Evolutionary conservation across 2,113 vertebrate species (phyloP).

Genomic region (Plestiodon gilberti): DNA sequence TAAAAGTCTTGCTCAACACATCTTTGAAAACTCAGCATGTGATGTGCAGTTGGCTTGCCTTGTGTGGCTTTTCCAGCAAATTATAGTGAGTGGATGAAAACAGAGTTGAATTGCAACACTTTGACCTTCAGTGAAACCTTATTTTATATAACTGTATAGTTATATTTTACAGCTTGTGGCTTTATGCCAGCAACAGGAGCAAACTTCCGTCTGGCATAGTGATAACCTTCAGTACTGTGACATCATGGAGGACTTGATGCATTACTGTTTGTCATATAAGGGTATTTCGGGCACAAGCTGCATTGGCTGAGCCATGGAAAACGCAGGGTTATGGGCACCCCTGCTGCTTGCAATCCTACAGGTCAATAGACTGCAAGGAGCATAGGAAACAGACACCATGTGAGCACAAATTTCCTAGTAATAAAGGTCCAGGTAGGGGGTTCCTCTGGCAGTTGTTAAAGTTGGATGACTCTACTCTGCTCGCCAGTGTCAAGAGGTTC

Average conservation of each 20-base stretch:
- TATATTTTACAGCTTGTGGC: slow-evolving; percentile 2
- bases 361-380: background rate
- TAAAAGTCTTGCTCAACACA: background rate
- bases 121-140: slow-evolving; percentile 17
- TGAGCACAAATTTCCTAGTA: background rate
- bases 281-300: background rate
- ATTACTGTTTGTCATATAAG: background rate
- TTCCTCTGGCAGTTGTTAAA: background rate
- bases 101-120: slow-evolving; percentile 10
- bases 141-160: slow-evolving; percentile 17
- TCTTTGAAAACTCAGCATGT: background rate
- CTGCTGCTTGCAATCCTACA: background rate
- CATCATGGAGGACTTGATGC: background rate
- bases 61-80: background rate
- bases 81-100: slow-evolving; percentile 13
- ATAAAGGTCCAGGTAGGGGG: background rate
- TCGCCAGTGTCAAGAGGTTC: background rate
- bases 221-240: background rate
- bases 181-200: background rate
- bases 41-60: background rate
- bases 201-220: background rate
- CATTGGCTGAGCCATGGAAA: background rate
- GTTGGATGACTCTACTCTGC: background rate
- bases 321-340: background rate
- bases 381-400: background rate